These are phyloP conservation scores for Melanerpes formicivorus DNA, from an alignment of 2,113 vertebrate genomes.

Conservation along the genomic window DNA sequence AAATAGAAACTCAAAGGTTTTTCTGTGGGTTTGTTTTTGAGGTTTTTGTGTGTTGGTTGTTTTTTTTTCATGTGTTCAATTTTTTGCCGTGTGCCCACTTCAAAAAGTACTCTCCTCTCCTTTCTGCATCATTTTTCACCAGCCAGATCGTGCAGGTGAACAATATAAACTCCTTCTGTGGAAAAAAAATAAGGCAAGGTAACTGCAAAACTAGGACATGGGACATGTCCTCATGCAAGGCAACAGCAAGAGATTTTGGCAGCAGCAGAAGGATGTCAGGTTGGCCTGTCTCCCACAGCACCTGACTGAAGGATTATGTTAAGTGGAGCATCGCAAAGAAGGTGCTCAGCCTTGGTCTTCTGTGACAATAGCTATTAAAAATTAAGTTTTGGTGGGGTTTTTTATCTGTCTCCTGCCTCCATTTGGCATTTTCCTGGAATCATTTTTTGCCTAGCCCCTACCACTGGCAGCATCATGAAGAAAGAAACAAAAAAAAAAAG, in stretches of 20 bases:
- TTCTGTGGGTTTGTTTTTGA: too few relatives aligned
- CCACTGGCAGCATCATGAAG: background rate
- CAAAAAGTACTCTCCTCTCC: background rate
- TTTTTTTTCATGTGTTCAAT: background rate
- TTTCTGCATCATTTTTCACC: background rate
- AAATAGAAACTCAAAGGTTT: background rate
- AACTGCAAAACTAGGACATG: background rate
- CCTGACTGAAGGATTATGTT: background rate
- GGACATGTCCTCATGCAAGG: background rate
- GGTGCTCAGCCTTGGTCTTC: background rate
- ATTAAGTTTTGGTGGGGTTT: background rate
- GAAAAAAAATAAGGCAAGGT: background rate
- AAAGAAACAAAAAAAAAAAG: background rate
- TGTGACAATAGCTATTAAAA: background rate
- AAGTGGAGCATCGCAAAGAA: accelerated
- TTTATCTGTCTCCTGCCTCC: background rate
- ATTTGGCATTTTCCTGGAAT: background rate
- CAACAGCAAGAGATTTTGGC: background rate
- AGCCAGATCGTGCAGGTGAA: background rate
- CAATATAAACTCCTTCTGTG: background rate
- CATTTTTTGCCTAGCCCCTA: background rate
- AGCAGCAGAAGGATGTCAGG: background rate
- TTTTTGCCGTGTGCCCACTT: background rate
- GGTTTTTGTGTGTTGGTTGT: too few relatives aligned
- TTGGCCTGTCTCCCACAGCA: background rate